Percentiles rank a stretch among this genome's conserved stretches.
Evolutionary conservation across 2,888 invertebrate species (phyloP).

Genomic region (Pammene aurita): DNA sequence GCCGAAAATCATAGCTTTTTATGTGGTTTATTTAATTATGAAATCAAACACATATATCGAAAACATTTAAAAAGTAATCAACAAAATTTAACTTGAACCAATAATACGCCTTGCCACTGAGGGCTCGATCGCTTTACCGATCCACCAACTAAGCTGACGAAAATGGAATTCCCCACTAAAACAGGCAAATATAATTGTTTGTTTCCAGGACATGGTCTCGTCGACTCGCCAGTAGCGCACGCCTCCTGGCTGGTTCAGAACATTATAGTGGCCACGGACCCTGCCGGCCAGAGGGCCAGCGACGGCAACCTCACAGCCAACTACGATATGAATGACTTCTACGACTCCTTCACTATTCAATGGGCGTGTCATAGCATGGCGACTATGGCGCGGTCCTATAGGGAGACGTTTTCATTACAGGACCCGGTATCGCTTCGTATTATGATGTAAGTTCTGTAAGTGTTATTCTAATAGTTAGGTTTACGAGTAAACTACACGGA

Average conservation of each 20-base stretch:
- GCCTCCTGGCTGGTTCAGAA: conserved; percentile 89
- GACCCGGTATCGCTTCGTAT: conserved; percentile 27
- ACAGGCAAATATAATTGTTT: too few relatives aligned
- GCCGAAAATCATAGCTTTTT: too few relatives aligned
- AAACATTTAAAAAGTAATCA: too few relatives aligned
- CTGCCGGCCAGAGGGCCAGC: conserved; percentile 54
- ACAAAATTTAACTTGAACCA: too few relatives aligned
- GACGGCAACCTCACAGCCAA: conserved; percentile 76
- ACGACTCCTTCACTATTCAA: conserved; percentile 90
- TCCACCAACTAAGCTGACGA: too few relatives aligned
- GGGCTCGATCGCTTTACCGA: too few relatives aligned
- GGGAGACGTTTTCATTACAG: conserved; percentile 72
- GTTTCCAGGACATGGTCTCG: conserved; percentile 64
- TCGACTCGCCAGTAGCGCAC: conserved; percentile 88
- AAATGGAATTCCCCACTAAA: too few relatives aligned
- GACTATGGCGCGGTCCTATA: conserved; percentile 86
- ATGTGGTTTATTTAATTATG: too few relatives aligned
- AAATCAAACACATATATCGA: too few relatives aligned
- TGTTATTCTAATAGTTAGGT: too few relatives aligned
- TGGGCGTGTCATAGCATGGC: conserved; percentile 87
- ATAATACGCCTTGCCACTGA: too few relatives aligned
- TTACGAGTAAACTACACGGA: too few relatives aligned
- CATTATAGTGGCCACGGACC: conserved; percentile 86
- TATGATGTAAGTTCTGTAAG: conserved; percentile 27
- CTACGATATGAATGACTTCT: conserved; percentile 84